These are phyloP conservation scores for Hystrix cristata DNA, from an alignment of 2,113 vertebrate genomes.

Conservation along the genomic window DNA sequence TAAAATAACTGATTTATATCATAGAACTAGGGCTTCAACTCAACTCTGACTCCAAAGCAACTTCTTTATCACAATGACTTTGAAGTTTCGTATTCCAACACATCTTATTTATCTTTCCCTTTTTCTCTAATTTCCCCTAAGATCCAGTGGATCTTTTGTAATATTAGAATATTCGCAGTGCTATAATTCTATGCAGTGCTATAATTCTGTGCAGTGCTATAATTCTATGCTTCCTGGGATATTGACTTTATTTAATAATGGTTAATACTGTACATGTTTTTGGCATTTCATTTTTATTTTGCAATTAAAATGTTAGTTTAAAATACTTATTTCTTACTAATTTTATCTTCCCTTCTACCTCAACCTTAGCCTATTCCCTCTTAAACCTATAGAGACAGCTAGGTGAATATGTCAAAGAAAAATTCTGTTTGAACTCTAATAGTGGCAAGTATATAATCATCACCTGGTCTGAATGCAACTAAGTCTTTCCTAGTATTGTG, in stretches of 20 bases:
- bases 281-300: neutral
- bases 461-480: neutral
- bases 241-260: neutral
- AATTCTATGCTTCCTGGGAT: neutral
- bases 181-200: neutral
- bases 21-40: neutral
- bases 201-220: neutral
- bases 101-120: neutral
- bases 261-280: neutral
- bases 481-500: neutral
- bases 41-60: neutral
- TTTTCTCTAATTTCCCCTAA: neutral
- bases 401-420: neutral
- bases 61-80: neutral
- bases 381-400: neutral
- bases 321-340: neutral
- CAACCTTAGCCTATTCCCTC: neutral
- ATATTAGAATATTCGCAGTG: neutral
- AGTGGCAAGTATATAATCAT: rapidly evolving
- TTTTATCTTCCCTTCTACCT: neutral
- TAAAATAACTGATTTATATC: neutral
- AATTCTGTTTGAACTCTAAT: neutral
- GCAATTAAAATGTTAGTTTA: constrained; percentile 9
- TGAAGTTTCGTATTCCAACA: neutral
- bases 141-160: neutral